A percentile compares a stretch with the other conserved stretches of the same genome.
phyloP scores from a whole-genome alignment of 2,888 invertebrate genomes.

The Drosophila anceps region DNA sequence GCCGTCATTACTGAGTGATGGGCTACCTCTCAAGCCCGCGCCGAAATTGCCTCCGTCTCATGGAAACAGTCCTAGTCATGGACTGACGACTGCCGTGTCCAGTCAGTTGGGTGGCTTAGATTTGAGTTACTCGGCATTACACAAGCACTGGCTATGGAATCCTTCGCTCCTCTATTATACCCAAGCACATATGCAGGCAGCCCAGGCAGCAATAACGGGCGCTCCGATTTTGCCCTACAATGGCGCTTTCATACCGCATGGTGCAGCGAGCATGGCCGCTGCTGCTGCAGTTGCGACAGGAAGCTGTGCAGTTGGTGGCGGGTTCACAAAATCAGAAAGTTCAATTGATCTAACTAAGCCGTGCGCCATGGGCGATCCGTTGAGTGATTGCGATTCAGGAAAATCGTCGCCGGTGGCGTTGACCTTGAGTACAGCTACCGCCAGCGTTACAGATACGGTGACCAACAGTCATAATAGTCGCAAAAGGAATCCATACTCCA shows the following conservation, averaged over 20 bases:
- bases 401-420: constrained; percentile 84
- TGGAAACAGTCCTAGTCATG: constrained; percentile 36
- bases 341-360: constrained; percentile 84
- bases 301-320: constrained; percentile 50
- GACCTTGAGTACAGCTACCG: constrained; percentile 39
- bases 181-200: constrained; percentile 77
- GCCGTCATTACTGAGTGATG: constrained; percentile 36
- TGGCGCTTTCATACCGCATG: constrained; percentile 58
- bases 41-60: constrained; percentile 76
- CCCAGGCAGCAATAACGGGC: constrained; percentile 64
- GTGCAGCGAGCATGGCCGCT: constrained; percentile 51
- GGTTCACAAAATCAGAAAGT: constrained; percentile 84
- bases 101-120: constrained; percentile 79
- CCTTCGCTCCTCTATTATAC: constrained; percentile 84
- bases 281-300: constrained; percentile 59
- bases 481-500: constrained; percentile 93
- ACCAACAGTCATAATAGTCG: constrained; percentile 61
- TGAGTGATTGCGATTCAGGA: constrained; percentile 85
- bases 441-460: constrained; percentile 21
- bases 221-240: constrained; percentile 74
- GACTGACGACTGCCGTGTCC: constrained; percentile 48
- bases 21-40: constrained; percentile 81
- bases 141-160: constrained; percentile 86
- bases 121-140: constrained; percentile 81
- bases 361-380: constrained; percentile 75